Percentiles rank a stretch among this genome's conserved stretches.
These are phyloP conservation scores for Lasioglossum calceatum DNA, from an alignment of 2,888 invertebrate species.

Conservation along the genomic window DNA sequence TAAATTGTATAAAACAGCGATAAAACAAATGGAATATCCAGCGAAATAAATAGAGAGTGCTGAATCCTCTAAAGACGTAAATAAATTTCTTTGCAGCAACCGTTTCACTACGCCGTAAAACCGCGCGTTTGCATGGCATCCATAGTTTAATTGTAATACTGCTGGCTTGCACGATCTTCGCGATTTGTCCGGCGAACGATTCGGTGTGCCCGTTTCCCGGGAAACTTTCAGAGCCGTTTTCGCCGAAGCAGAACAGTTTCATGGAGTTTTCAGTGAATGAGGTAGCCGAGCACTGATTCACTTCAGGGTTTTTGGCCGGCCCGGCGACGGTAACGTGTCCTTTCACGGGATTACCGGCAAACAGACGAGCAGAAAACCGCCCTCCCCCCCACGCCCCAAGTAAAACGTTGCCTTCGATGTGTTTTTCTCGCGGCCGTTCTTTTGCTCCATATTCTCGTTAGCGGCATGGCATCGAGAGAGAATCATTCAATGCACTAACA, in stretches of 20 bases:
- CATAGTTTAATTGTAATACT: not conserved
- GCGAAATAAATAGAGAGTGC: not conserved
- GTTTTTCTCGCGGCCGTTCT: not conserved
- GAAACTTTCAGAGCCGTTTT: not conserved
- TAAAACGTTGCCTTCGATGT: not conserved
- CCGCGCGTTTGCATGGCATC: not conserved
- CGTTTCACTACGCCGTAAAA: not conserved
- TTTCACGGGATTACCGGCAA: constrained; percentile 15
- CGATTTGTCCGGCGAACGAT: not conserved
- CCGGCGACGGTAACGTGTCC: constrained; percentile 12
- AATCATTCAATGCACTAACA: not conserved
- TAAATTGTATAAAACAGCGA: not conserved
- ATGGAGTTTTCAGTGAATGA: constrained; percentile 16
- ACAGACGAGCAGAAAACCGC: constrained; percentile 13
- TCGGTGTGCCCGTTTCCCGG: not conserved
- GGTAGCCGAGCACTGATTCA: constrained; percentile 6
- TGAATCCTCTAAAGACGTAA: not conserved
- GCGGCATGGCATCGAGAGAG: not conserved
- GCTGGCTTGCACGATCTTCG: constrained; percentile 2
- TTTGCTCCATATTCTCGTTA: not conserved
- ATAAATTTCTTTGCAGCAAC: not conserved
- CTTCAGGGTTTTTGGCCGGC: constrained; percentile 1
- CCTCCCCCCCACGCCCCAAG: too few species aligned
- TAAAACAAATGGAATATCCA: not conserved
- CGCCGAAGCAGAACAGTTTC: not conserved